phyloP scores from a whole-genome alignment of 1,140 invertebrate species.

The Bombus picipes region DNA sequence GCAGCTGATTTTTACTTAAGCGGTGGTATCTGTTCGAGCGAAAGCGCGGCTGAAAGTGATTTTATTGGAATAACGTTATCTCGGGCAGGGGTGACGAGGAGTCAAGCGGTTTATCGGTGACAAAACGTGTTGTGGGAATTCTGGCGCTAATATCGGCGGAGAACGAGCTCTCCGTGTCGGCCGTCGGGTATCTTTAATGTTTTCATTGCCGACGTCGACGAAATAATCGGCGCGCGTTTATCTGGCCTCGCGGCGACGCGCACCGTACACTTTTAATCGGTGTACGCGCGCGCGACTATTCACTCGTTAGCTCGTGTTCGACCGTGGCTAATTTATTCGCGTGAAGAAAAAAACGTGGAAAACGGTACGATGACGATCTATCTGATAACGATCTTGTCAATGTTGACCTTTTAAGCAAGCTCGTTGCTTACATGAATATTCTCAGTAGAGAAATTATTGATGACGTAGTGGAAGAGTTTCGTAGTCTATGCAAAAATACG shows the following conservation, averaged over 20 bases:
- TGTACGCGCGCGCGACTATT: neutral
- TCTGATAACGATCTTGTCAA: neutral
- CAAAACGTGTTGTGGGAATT: conserved; percentile 38
- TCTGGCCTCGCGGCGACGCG: conserved; percentile 26
- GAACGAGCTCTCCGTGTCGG: neutral
- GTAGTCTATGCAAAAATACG: neutral
- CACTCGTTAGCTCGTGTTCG: neutral
- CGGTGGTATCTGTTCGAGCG: neutral
- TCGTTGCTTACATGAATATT: neutral
- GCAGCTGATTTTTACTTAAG: conserved; percentile 1
- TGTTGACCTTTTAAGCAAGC: neutral
- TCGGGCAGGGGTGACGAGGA: conserved; percentile 8
- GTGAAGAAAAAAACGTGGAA: neutral
- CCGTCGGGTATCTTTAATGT: conserved; percentile 20
- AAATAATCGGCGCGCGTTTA: conserved; percentile 30
- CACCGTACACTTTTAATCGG: conserved; percentile 18
- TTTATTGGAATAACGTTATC: conserved; percentile 41
- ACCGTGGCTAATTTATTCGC: conserved; percentile 15
- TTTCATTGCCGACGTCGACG: conserved; percentile 36
- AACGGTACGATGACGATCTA: neutral
- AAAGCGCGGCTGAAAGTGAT: conserved; percentile 23
- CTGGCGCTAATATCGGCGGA: conserved; percentile 19
- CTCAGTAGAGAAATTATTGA: neutral
- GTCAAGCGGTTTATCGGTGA: conserved; percentile 37
- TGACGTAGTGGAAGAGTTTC: neutral